Evolutionary conservation across 2,888 invertebrate species (phyloP), one percentile per base, ranked within the genome.

Genomic region (Erebia aethiops): DNA sequence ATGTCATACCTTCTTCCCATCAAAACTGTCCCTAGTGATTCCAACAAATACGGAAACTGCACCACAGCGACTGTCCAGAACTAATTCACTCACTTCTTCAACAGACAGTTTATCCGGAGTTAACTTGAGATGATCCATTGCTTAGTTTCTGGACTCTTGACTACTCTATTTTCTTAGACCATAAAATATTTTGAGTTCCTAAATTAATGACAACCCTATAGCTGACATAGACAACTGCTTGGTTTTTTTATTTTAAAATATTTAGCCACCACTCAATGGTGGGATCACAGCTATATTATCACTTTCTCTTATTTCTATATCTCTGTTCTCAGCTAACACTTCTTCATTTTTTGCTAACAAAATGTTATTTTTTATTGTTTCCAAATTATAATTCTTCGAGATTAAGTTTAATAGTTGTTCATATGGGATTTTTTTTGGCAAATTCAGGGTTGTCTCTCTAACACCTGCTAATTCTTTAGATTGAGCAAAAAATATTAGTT

Each of bases 201-300:
- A 41, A 35, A 14, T 41, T 1, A 8, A 41, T 35, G n/a, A 13
- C 35, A 35, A n/a, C 58, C 58, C 35, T 35, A 35, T 35, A 58
- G 57, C 46, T 57, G 35, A n/a, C 41, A 60, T 9, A 60, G 41
- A 43, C 60, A 60, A 60, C 11, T 41, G 35, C 7, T 35, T 35
- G 35, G 35, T 8, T 60, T n/a, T n/a, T 10, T 13, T 60, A 35
- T 43, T 16, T 60, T 21, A 21, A 21, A 16, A 52, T n/a, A 43
- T 0, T 92, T 95, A 97, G 80, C 99, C 99, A 80, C 98, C 98
- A 90, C 98, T 98, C 66, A 99, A 94, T 0, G 99, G 99, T 67
- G 99, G 99, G 82, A 99, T 98, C 14, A 99, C 94, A 74, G 98
- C 99, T 74, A 99, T 94, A 87, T 96, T 97, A 93, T 98, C 98